Conservation (phyloP, 1,140 invertebrate genomes). For the Diploscapter pachys region DNA sequence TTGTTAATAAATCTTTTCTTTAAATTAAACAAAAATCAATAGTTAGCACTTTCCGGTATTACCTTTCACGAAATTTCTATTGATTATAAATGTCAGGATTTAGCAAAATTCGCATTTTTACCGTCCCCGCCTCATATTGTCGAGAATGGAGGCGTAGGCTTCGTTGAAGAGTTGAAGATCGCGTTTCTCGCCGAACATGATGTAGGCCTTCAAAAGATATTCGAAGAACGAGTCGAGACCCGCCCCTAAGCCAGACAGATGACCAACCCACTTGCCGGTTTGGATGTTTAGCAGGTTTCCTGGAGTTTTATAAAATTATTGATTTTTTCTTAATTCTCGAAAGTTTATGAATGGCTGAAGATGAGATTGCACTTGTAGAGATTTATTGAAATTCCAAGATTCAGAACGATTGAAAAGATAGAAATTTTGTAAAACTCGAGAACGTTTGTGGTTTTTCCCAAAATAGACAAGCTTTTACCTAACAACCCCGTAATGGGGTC, state of each 20-base stretch:
- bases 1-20: background rate
- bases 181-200: conserved; percentile 68
- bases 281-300: conserved; percentile 69
- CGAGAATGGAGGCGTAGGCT: conserved; percentile 67
- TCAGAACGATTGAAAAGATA: no score
- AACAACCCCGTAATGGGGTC: conserved; percentile 1
- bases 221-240: conserved; percentile 71
- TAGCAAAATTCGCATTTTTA: background rate
- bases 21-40: no score
- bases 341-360: background rate
- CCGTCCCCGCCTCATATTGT: conserved; percentile 68
- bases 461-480: background rate
- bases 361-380: background rate
- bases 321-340: background rate
- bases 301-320: conserved; percentile 62
- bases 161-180: conserved; percentile 68
- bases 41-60: conserved; percentile 10
- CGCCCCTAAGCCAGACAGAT: conserved; percentile 69
- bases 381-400: no score
- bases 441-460: no score
- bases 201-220: conserved; percentile 70
- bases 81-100: no score
- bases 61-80: background rate
- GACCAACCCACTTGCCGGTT: conserved; percentile 68
- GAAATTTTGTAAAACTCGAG: no score